Evolutionary conservation across 2,888 invertebrate genomes (phyloP), one percentile per base, ranked within the genome.

Genomic region (Heteromyza rotundicornis): DNA sequence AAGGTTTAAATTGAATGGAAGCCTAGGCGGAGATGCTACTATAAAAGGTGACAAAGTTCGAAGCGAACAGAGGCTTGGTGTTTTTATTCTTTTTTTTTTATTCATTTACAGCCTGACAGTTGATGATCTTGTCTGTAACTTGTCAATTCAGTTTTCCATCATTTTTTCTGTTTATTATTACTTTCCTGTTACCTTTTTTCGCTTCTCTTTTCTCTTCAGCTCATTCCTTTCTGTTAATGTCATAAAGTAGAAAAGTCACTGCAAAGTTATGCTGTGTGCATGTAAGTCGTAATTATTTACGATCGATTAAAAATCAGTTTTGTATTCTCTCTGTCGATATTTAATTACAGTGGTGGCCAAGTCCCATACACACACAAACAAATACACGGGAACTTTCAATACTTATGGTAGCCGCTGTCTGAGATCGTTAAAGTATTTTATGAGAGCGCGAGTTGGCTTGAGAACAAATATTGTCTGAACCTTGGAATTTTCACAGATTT

Each of bases 271-370:
- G 57, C 32, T 57, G 58, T 58, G 54, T 20, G 54, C 55, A 50
- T 58, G 62, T 62, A 54, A 50, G 61, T 64, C 62, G 62, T 64
- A 64, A 58, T 62, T 60, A 60, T 64, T 64, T 62, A 64, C 64
- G 64, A 64, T 62, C 64, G 57, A 62, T 60, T 57, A 54, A 59
- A 62, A 59, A 49, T 17, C 54, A 51, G 16, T 36, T 16, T 27
- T 53, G 17, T 2, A 14, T 35, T 57, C 22, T 50, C 50, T 50
- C 32, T 20, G 36, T 36, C 36, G 36, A 5, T 20, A 54, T 54
- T 54, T 54, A 54, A 54, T 54, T 54, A 36, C 22, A 52, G 17
- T 16, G 17, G 27, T 14, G 20, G 17, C 14, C 52, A 10, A 27
- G 17, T 52, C 20, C n/a, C n/a, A n/a, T n/a, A n/a, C n/a, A n/a